Base-by-base conservation (phyloP, 2,888 invertebrate species). In the Nineta flava region DNA sequence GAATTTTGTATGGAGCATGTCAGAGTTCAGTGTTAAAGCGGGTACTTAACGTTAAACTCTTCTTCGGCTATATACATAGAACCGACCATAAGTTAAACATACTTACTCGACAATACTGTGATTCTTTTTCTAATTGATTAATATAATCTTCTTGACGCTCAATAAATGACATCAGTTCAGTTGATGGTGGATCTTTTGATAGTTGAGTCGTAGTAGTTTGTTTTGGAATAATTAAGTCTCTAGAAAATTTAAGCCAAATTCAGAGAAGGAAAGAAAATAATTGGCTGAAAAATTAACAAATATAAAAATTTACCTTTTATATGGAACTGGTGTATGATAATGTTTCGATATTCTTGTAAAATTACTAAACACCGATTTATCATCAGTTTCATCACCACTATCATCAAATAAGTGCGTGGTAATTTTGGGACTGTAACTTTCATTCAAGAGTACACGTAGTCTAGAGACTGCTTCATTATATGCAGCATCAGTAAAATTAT, bases 91-190 rank as follows among this genome's bases (percentile, higher is more conserved):
- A n/a, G n/a, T n/a, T 41, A 15, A 49, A 15, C 15, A n/a, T 32
- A 59, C 66, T 60, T 63, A 81, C 81, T 66, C 85, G 76, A 62
- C 87, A 88, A 60, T 84, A 87, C 59, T 83, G 81, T 38, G 87
- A 87, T 68, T 90, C 88, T 56, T 83, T 77, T 63, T 90, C 88
- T 47, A 90, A 63, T 62, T 90, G 88, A 54, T 87, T 85, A 47
- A 90, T 88, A 60, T 90, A 88, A 58, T 87, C 87, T 60, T 88
- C 88, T 58, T 90, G 88, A 54, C 85, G 79, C 64, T 87, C 85
- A 46, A 88, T 85, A 60, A 87, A 88, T 57, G 79, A 76, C 63
- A 85, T 74, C 43, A 88, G 72, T 62, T 88, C 87, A 12, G 81
- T 81, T 4, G 46, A 16, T 57, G 81, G 68, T 58, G 77, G 57